These are phyloP conservation scores for Plebejus argus DNA, from an alignment of 2,888 invertebrate species.

Conservation along the genomic window DNA sequence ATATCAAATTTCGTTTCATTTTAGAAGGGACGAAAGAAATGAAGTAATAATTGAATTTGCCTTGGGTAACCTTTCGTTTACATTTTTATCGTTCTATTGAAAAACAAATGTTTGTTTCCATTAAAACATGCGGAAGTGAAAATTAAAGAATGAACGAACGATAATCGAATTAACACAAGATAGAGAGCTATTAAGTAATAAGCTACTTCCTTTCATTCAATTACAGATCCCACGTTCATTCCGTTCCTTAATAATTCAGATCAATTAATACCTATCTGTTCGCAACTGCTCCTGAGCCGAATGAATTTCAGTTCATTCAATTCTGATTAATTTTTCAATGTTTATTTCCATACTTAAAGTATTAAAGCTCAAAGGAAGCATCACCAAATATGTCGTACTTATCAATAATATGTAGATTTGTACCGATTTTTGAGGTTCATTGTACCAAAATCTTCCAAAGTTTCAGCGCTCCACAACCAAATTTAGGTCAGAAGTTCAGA, in stretches of 20 bases:
- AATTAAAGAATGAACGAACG: not conserved
- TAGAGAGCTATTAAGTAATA: slow-evolving; percentile 29
- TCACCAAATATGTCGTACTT: not conserved
- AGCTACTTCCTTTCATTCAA: slow-evolving; percentile 47
- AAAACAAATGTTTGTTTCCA: slow-evolving; percentile 22
- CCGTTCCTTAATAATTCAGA: slow-evolving; percentile 59
- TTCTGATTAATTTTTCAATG: slow-evolving; percentile 26
- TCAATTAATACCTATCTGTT: slow-evolving; percentile 50
- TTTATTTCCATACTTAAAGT: not conserved
- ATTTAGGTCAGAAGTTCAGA: not conserved
- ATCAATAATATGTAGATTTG: not conserved
- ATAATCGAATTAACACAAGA: slow-evolving; percentile 25
- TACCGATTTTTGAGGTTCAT: not conserved
- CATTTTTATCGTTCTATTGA: not conserved
- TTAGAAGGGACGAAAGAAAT: slow-evolving; percentile 6
- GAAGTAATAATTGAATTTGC: slow-evolving; percentile 18
- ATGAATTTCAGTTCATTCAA: slow-evolving; percentile 31
- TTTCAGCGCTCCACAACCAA: not conserved
- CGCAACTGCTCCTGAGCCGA: slow-evolving; percentile 31
- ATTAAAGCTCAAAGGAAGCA: no score
- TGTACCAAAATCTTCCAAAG: not conserved
- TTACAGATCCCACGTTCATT: slow-evolving; percentile 51
- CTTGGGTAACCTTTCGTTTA: not conserved
- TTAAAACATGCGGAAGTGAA: not conserved
- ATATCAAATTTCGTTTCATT: slow-evolving; percentile 9